phyloP scores from a whole-genome alignment of 2,113 vertebrate species.

The Chrysochloris asiatica region DNA sequence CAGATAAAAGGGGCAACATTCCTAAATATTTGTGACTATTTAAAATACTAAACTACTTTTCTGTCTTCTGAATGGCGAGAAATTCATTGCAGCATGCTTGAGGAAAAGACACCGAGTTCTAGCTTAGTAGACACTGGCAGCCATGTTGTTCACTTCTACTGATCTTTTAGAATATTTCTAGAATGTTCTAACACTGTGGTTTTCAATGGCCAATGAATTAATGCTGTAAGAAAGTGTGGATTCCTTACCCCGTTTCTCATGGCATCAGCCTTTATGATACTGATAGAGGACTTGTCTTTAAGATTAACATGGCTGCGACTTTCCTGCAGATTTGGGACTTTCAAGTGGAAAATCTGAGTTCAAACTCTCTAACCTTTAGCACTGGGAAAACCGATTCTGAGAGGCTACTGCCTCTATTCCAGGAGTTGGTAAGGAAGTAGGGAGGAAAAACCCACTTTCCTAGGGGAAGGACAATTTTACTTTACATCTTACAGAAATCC shows the following conservation, averaged over 20 bases:
- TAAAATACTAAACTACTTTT: constrained; percentile 59
- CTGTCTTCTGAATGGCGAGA: constrained; percentile 56
- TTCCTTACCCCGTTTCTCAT: constrained; percentile 60
- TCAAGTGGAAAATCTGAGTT: constrained; percentile 86
- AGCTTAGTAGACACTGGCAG: constrained; percentile 65
- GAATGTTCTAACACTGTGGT: constrained; percentile 70
- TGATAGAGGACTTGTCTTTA: constrained; percentile 78
- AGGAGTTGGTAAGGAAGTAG: constrained; percentile 38
- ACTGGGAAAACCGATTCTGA: constrained; percentile 71
- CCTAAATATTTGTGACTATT: constrained; percentile 34
- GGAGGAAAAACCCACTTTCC: constrained; percentile 51
- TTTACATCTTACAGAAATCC: neutral
- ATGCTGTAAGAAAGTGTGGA: constrained; percentile 76
- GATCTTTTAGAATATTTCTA: constrained; percentile 70
- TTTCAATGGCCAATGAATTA: constrained; percentile 75
- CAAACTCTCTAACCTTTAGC: constrained; percentile 70
- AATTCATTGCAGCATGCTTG: constrained; percentile 58
- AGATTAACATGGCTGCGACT: constrained; percentile 77
- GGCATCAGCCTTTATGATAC: constrained; percentile 75
- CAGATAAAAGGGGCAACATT: constrained; percentile 41
- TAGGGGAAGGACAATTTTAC: constrained; percentile 75
- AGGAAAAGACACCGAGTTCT: constrained; percentile 53
- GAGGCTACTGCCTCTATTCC: constrained; percentile 67
- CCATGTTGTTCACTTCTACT: constrained; percentile 78
- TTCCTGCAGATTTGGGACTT: constrained; percentile 87